A percentile compares a stretch with the other conserved stretches of the same genome.
Conservation (phyloP, 2,113 vertebrate species). For the Boleophthalmus pectinirostris region DNA sequence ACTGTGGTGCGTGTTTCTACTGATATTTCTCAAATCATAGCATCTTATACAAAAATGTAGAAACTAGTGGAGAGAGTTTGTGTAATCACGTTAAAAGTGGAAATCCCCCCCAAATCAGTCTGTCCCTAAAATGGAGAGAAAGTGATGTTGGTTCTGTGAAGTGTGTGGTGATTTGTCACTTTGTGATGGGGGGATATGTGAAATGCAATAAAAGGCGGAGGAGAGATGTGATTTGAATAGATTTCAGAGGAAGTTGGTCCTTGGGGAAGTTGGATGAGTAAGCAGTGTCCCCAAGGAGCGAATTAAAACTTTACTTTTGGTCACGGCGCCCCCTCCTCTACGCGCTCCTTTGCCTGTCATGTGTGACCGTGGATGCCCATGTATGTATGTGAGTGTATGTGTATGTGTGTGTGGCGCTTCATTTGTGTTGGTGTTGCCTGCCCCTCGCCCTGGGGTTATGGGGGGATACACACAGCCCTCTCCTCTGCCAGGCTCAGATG, state of each 20-base stretch:
- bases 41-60: conserved; percentile 33
- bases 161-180: conserved; percentile 82
- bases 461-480: conserved; percentile 63
- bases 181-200: conserved; percentile 78
- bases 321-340: conserved; percentile 65
- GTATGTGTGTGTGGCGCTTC: conserved; percentile 50
- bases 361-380: conserved; percentile 45
- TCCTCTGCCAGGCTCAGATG: conserved; percentile 71
- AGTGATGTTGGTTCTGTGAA: conserved; percentile 70
- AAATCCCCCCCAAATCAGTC: conserved; percentile 57
- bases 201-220: conserved; percentile 82
- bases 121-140: conserved; percentile 64
- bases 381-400: conserved; percentile 36
- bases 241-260: conserved; percentile 78
- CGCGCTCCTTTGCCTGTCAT: conserved; percentile 70
- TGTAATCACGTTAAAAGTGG: conserved; percentile 72
- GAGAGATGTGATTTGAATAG: conserved; percentile 84
- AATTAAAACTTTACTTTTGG: conserved; percentile 84
- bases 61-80: conserved; percentile 55
- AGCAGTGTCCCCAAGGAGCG: conserved; percentile 75
- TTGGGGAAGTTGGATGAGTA: conserved; percentile 76
- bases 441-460: conserved; percentile 70
- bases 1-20: conserved; percentile 22
- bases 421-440: conserved; percentile 63
- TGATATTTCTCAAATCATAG: conserved; percentile 19